Evolutionary conservation across 2,113 vertebrate species (phyloP).

Genomic region (Pitta sordida): DNA sequence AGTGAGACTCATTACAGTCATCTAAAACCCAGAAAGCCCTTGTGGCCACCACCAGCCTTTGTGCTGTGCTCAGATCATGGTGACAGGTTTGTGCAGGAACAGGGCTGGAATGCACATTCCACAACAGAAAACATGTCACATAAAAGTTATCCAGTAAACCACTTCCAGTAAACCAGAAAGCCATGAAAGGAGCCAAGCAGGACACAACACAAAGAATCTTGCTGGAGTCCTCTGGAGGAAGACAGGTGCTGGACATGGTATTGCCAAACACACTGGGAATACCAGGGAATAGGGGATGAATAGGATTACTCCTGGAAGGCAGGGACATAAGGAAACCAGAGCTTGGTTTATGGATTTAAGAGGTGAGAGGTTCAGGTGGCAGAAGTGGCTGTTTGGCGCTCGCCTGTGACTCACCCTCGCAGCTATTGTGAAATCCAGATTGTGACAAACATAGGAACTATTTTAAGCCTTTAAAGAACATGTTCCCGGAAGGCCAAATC

Average conservation of each 20-base stretch:
- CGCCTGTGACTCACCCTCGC: not conserved
- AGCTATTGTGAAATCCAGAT: constrained; percentile 5
- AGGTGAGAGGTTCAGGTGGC: not conserved
- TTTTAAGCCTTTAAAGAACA: constrained; percentile 14
- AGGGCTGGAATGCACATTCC: not conserved
- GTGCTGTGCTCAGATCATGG: rapidly evolving
- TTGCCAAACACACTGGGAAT: rapidly evolving
- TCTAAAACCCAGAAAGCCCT: not conserved
- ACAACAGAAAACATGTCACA: not conserved
- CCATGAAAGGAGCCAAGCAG: not conserved
- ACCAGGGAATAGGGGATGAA: rapidly evolving
- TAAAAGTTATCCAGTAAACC: not conserved
- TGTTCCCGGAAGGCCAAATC: not conserved
- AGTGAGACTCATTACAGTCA: not conserved
- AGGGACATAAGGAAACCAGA: not conserved
- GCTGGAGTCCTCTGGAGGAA: not conserved
- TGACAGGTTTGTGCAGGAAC: not conserved
- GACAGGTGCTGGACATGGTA: rapidly evolving
- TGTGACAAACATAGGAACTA: constrained; percentile 17
- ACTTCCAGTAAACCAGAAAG: not conserved
- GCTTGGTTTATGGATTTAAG: not conserved
- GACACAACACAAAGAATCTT: not conserved
- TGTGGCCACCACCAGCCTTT: not conserved
- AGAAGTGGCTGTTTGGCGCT: not conserved
- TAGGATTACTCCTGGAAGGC: not conserved